Conservation (phyloP, 2,888 invertebrate genomes). For the Platycnemis pennipes region DNA sequence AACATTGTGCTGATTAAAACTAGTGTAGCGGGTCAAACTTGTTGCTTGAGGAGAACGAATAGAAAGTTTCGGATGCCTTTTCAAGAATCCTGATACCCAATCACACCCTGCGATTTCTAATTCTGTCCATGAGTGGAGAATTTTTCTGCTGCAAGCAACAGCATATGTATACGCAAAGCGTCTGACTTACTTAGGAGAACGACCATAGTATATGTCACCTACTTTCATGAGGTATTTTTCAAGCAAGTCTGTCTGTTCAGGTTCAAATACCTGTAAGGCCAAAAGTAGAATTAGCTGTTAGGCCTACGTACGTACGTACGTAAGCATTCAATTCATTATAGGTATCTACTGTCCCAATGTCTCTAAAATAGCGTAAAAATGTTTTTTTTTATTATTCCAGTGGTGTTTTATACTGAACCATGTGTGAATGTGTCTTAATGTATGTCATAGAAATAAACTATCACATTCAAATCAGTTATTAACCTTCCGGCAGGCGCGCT, state of each 20-base stretch:
- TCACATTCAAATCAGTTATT: too few species aligned
- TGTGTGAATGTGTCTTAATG: too few species aligned
- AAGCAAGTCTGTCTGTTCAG: conserved; percentile 81
- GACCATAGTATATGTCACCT: conserved; percentile 4
- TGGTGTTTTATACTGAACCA: too few species aligned
- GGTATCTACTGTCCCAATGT: too few species aligned
- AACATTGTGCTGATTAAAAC: conserved; percentile 69
- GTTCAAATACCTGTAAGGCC: conserved; percentile 74
- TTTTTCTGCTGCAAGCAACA: background rate
- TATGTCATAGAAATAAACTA: too few species aligned
- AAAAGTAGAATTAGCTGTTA: background rate
- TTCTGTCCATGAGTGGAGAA: conserved; percentile 61
- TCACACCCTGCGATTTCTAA: conserved; percentile 70
- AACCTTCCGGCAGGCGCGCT: too few species aligned
- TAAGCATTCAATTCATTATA: too few species aligned
- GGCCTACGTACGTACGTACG: too few species aligned
- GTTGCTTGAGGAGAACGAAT: conserved; percentile 72
- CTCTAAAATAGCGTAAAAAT: too few species aligned
- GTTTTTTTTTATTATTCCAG: too few species aligned
- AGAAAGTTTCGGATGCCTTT: conserved; percentile 71
- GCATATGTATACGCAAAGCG: conserved; percentile 1
- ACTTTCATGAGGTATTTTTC: background rate
- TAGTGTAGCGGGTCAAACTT: conserved; percentile 72
- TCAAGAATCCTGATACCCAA: conserved; percentile 71
- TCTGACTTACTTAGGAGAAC: background rate